Evolutionary conservation across 2,888 invertebrate species (phyloP).

Genomic region (Nymphalis polychloros): DNA sequence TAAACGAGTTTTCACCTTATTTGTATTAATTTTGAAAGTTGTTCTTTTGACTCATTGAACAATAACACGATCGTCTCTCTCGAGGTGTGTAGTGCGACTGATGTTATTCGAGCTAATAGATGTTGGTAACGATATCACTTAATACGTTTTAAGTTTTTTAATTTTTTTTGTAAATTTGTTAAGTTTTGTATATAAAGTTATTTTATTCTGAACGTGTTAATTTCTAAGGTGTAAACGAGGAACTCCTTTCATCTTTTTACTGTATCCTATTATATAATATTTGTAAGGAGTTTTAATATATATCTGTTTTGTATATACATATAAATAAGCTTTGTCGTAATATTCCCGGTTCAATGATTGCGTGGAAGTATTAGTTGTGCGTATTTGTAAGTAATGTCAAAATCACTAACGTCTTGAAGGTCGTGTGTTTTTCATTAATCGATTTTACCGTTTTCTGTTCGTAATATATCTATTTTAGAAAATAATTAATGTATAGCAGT

Average conservation of each 20-base stretch:
- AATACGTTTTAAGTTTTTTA: conserved; percentile 1
- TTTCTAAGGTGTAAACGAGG: conserved; percentile 13
- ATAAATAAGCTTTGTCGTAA: conserved; percentile 8
- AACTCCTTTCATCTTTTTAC: conserved; percentile 11
- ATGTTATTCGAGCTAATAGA: conserved; percentile 19
- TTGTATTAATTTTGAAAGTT: too few species aligned
- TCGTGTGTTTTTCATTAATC: conserved; percentile 3
- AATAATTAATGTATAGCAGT: neutral
- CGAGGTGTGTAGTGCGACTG: neutral
- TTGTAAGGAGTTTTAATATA: conserved; percentile 15
- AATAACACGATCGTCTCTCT: neutral
- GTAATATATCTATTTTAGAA: neutral
- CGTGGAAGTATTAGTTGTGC: conserved; percentile 4
- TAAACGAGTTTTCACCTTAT: too few species aligned
- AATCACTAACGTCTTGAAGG: neutral
- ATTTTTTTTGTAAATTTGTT: conserved; percentile 18
- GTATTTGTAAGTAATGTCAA: conserved; percentile 1
- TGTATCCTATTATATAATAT: conserved; percentile 9
- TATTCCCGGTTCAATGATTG: conserved; percentile 1
- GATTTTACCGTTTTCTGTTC: conserved; percentile 7
- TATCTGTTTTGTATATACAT: conserved; percentile 17
- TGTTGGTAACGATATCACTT: neutral
- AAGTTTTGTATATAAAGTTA: conserved; percentile 31
- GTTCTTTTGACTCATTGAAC: neutral
- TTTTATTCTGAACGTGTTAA: conserved; percentile 17